phyloP scores from a whole-genome alignment of 2,113 vertebrate genomes.

The Colaptes auratus region DNA sequence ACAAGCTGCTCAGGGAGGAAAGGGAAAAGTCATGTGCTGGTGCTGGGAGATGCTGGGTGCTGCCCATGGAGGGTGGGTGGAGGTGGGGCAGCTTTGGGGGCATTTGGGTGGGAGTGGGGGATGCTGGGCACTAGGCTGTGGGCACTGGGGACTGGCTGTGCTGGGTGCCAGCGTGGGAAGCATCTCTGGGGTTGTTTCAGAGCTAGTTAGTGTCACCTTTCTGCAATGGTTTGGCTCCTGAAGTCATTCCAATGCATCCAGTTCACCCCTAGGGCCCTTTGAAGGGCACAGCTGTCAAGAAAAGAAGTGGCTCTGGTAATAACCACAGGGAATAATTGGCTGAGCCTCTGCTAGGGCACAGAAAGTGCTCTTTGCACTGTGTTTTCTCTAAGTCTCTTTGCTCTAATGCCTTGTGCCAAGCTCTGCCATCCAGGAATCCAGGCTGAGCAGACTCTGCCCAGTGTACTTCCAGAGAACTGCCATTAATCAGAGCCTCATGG shows the following conservation, averaged over 20 bases:
- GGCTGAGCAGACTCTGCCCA: not conserved
- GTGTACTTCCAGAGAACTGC: not conserved
- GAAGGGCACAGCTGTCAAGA: constrained; percentile 20
- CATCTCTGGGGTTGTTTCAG: not conserved
- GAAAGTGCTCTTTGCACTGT: not conserved
- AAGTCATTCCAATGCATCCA: not conserved
- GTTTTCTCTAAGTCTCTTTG: not conserved
- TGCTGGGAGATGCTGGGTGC: not conserved
- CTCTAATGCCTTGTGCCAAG: not conserved
- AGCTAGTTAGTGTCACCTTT: not conserved
- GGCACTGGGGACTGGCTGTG: not conserved
- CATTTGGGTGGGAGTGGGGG: too few species aligned
- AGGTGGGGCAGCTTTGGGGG: not conserved
- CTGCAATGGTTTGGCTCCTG: not conserved
- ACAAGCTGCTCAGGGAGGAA: not conserved
- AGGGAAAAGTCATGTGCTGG: not conserved
- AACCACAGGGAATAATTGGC: constrained; percentile 2
- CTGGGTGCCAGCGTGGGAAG: too few species aligned
- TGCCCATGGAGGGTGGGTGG: not conserved
- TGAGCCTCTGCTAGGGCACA: not conserved
- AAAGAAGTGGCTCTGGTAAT: not conserved
- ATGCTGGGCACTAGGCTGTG: too few species aligned
- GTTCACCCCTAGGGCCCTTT: constrained; percentile 1
- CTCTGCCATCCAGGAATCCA: not conserved
- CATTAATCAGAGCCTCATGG: not conserved